Evolutionary conservation across 2,113 vertebrate species (phyloP).

Genomic region (Casuarius casuarius): DNA sequence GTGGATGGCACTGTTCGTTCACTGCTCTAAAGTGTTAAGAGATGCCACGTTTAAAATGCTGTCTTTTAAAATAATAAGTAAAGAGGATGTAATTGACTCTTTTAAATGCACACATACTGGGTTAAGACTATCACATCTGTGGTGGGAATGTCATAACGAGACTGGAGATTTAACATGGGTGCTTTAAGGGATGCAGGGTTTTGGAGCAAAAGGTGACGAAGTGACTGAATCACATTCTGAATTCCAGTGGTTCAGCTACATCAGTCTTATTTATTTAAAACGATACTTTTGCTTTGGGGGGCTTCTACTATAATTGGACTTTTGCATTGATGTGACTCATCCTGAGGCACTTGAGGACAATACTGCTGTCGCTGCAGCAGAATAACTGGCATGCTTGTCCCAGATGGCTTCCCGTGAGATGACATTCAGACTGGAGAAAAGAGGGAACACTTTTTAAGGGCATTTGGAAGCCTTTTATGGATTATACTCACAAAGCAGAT

Average conservation of each 20-base stretch:
- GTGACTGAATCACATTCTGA: conserved; percentile 48
- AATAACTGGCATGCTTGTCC: conserved; percentile 42
- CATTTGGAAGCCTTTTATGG: conserved; percentile 55
- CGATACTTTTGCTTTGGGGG: conserved; percentile 54
- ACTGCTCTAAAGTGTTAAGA: neutral
- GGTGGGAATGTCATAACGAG: conserved; percentile 41
- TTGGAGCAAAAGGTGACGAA: conserved; percentile 59
- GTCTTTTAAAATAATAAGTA: conserved; percentile 47
- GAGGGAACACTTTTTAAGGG: conserved; percentile 58
- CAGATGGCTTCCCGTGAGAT: conserved; percentile 60
- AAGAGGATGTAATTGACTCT: neutral
- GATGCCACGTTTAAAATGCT: conserved; percentile 4
- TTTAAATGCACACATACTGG: conserved; percentile 37
- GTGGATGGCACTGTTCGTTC: conserved; percentile 73
- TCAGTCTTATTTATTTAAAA: conserved; percentile 65
- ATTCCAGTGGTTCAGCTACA: conserved; percentile 56
- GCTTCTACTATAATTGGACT: conserved; percentile 57
- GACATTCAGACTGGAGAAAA: conserved; percentile 46
- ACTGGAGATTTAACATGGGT: neutral
- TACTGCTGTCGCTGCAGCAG: conserved; percentile 20
- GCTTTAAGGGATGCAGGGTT: conserved; percentile 1
- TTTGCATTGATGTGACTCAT: conserved; percentile 64
- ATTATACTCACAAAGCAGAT: conserved; percentile 52
- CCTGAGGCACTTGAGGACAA: conserved; percentile 63
- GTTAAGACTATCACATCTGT: conserved; percentile 55